These are phyloP conservation scores for Porites evermanni DNA, from an alignment of 92 coral and sea anemone genomes.

Conservation along the genomic window DNA sequence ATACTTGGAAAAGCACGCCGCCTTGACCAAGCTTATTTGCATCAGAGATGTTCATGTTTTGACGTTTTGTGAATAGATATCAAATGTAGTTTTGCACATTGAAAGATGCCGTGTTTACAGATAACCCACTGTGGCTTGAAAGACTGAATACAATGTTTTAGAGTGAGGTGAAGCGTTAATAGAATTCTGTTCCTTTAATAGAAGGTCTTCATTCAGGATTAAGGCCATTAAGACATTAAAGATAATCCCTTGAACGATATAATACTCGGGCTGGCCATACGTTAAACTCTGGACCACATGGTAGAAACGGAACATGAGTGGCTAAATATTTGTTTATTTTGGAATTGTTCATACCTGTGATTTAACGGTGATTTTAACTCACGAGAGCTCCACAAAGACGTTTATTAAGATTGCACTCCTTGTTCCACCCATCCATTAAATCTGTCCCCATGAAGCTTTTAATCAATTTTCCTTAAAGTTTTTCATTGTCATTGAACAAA, in stretches of 20 bases:
- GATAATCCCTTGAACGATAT: not conserved
- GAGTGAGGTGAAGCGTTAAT: not conserved
- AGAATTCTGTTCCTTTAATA: not conserved
- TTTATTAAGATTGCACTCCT: slow-evolving; percentile 48
- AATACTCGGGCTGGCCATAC: not conserved
- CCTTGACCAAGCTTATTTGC: slow-evolving; percentile 20
- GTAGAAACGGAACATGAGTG: not conserved
- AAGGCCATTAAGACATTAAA: not conserved
- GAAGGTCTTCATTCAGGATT: not conserved
- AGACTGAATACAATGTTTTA: slow-evolving; percentile 32
- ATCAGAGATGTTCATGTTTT: slow-evolving; percentile 32
- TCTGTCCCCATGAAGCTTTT: slow-evolving; percentile 13
- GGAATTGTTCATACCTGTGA: slow-evolving; percentile 24
- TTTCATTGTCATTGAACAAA: slow-evolving; percentile 12
- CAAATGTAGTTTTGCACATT: slow-evolving; percentile 45
- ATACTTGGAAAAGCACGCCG: slow-evolving; percentile 8
- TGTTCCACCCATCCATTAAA: slow-evolving; percentile 38
- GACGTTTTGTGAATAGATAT: slow-evolving; percentile 36
- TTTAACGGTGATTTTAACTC: slow-evolving; percentile 10
- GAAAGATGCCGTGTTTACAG: slow-evolving; percentile 41
- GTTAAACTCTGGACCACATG: slow-evolving; percentile 11
- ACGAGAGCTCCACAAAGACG: slow-evolving; percentile 25
- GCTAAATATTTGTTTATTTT: slow-evolving; percentile 31
- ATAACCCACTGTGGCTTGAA: slow-evolving; percentile 27
- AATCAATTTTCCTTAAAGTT: slow-evolving; percentile 19